A percentile compares a stretch with the other conserved stretches of the same genome.
These are phyloP conservation scores for Phylloscopus trochiloides DNA, from an alignment of 2,113 vertebrate species.

Conservation along the genomic window DNA sequence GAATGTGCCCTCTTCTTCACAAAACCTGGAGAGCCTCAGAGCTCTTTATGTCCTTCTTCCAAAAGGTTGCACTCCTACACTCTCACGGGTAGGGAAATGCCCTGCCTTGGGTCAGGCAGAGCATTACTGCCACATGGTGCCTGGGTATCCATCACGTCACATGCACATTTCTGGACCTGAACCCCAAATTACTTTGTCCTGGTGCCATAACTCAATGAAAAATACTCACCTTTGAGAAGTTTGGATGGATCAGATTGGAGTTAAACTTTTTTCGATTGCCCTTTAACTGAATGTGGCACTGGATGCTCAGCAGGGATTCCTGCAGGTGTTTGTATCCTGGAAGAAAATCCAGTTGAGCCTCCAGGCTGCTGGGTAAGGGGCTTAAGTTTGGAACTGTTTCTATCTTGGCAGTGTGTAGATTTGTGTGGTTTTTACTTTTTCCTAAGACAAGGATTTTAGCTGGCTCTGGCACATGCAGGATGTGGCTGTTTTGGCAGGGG, in stretches of 20 bases:
- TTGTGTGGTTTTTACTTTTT: background rate
- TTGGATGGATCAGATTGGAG: background rate
- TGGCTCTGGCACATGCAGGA: accelerated
- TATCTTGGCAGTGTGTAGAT: accelerated
- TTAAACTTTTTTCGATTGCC: accelerated
- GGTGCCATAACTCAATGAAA: background rate
- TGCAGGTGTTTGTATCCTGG: background rate
- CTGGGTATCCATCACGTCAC: background rate
- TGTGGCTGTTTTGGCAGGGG: background rate
- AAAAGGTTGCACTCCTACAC: background rate
- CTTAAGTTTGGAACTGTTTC: background rate
- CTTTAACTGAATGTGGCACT: background rate
- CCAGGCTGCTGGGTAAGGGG: background rate
- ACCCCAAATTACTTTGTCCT: background rate
- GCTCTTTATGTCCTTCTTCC: background rate
- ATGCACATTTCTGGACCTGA: accelerated
- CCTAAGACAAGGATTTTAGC: background rate
- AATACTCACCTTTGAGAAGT: background rate
- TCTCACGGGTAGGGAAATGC: background rate
- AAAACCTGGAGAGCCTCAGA: background rate
- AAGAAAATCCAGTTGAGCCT: background rate
- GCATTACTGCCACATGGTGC: accelerated
- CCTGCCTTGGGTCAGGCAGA: background rate
- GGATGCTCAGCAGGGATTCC: background rate
- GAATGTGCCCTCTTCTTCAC: background rate